Evolutionary conservation across 2,797 vertebrate genomes (phyloP), one percentile per base, ranked within the genome.

Genomic region (Poliocrania exsul): DNA sequence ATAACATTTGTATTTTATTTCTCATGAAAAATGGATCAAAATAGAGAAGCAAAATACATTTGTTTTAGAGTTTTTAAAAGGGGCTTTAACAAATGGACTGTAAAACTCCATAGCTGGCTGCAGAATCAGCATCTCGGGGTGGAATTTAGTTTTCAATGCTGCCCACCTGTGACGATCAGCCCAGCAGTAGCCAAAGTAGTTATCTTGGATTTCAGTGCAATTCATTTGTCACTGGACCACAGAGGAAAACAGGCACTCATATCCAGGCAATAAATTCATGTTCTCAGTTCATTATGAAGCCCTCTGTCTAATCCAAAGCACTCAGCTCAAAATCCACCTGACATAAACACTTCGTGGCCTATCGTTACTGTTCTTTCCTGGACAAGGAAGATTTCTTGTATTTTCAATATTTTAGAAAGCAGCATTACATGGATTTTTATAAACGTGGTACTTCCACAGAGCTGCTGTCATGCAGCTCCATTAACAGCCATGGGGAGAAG

Each of bases 281-380:
- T 35, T 17, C 40, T 14, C 10, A 11, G 42, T 2, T 29, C 64
- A 11, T 21, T 13, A 3, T 14, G 20, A 33, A 77, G 26, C 65
- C 40, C 56, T 69, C 4, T 33, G 14, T 47, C 62, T 37, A 38
- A 57, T 16, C 29, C 31, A 6, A 56, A 54, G 2, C 31, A 4
- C 11, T 11, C 49, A 17, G 42, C 31, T 56, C 3, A 23, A 44
- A 49, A 38, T 15, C 9, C 31, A 5, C 6, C 57, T 17, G 13
- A 53, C 51, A 13, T 1, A 9, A n/a, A 11, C 4, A 1, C n/a
- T 64, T 33, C 15, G 24, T 7, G 1, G 56, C 25, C 2, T 1
- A 1, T n/a, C 3, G 4, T 7, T 23, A 8, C 5, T 2, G 51
- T 16, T 61, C 38, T 11, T 19, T 31, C 26, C n/a, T 7, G 33